Conservation (phyloP, 2,888 invertebrate species). For the Bembecia ichneumoniformis region DNA sequence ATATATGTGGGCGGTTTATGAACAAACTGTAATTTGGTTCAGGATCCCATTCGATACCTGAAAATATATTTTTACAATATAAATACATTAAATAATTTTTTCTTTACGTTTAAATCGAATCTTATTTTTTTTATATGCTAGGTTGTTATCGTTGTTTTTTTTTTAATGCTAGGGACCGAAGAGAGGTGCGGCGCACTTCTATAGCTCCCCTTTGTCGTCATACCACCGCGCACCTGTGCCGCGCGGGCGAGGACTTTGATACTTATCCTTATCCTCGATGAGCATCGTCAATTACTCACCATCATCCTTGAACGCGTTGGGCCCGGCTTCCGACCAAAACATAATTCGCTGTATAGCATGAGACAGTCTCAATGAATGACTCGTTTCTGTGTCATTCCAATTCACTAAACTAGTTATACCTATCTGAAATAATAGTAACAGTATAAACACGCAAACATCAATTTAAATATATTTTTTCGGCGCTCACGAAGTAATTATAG, state of each 20-base stretch:
- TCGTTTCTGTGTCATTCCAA: slow-evolving; percentile 15
- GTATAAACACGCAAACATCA: not conserved
- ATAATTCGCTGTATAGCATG: slow-evolving; percentile 59
- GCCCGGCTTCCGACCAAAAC: slow-evolving; percentile 66
- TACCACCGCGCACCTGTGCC: too few relatives aligned
- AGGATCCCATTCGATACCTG: slow-evolving; percentile 61
- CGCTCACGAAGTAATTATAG: not conserved
- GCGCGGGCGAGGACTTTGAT: too few relatives aligned
- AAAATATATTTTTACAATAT: too few relatives aligned
- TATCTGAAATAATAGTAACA: slow-evolving; percentile 32
- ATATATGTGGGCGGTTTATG: slow-evolving; percentile 51
- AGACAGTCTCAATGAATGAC: slow-evolving; percentile 29
- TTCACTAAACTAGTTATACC: slow-evolving; percentile 39
- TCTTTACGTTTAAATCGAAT: too few relatives aligned
- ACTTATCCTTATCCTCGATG: too few relatives aligned
- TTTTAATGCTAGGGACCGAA: too few relatives aligned
- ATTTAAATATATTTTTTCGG: not conserved
- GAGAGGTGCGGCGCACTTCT: too few relatives aligned
- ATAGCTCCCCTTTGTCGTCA: too few relatives aligned
- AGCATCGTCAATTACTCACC: slow-evolving; percentile 25
- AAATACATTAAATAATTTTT: too few relatives aligned
- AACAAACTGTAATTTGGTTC: slow-evolving; percentile 37
- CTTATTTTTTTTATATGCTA: too few relatives aligned
- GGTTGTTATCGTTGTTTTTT: too few relatives aligned
- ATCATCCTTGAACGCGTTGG: slow-evolving; percentile 64